Conservation (phyloP, 1,140 invertebrate species). For the Cotesia glomerata region DNA sequence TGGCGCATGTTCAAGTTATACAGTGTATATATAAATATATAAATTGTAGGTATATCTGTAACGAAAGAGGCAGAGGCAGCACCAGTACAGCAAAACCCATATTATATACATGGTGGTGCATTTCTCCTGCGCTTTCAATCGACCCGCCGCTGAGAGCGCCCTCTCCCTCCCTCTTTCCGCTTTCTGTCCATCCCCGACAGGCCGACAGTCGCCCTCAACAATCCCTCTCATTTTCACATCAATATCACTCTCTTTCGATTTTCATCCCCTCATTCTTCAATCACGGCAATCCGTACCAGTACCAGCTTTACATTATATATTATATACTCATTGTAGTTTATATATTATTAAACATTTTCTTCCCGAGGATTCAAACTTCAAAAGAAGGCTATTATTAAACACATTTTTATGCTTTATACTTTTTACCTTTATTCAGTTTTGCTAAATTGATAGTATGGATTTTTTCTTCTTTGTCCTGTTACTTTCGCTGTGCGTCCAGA, state of each 20-base stretch:
- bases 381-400: no score
- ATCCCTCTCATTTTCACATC: conserved; percentile 21
- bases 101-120: conserved; percentile 51
- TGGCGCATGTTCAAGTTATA: conserved; percentile 42
- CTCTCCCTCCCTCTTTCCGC: conserved; percentile 31
- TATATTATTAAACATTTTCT: background rate
- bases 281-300: background rate
- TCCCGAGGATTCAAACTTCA: background rate
- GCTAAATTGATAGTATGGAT: no score
- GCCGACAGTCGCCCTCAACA: conserved; percentile 31
- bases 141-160: conserved; percentile 50
- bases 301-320: no score
- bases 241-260: conserved; percentile 18
- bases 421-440: no score
- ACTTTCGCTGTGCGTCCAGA: no score
- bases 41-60: no score
- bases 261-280: conserved; percentile 8
- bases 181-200: conserved; percentile 32
- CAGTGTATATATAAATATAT: background rate
- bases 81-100: background rate
- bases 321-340: no score
- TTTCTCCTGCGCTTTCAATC: conserved; percentile 63
- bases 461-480: no score
- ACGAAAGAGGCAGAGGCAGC: conserved; percentile 7
- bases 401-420: no score